Evolutionary conservation across 2,113 vertebrate genomes (phyloP).

Genomic region (Connochaetes taurinus): DNA sequence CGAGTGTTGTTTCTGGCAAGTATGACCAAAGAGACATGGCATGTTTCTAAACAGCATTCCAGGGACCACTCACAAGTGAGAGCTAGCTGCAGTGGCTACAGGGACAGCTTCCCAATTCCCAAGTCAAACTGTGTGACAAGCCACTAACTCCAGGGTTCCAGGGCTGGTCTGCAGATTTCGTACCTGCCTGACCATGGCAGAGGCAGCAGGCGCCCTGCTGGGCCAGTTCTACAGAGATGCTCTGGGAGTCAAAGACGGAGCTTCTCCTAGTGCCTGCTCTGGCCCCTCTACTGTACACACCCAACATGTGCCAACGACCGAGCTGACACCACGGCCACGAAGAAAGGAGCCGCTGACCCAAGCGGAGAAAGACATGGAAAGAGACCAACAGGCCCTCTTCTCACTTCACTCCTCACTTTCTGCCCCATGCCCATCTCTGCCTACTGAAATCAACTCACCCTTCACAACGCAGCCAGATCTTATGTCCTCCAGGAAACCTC

Average conservation of each 20-base stretch:
- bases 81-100: neutral
- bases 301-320: neutral
- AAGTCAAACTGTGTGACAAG: neutral
- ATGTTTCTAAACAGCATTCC: neutral
- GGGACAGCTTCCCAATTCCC: neutral
- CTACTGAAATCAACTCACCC: neutral
- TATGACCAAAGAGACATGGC: neutral
- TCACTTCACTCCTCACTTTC: neutral
- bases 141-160: neutral
- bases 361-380: neutral
- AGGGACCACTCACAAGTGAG: neutral
- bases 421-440: neutral
- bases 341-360: neutral
- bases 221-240: neutral
- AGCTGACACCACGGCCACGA: neutral
- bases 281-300: neutral
- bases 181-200: neutral
- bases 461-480: neutral
- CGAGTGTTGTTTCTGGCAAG: neutral
- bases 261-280: neutral
- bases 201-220: neutral
- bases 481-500: neutral
- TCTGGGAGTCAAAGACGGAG: neutral
- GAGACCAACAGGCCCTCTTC: no score
- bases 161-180: neutral